Conservation (phyloP, 2,797 vertebrate genomes). For the Chiroxiphia lanceolata region DNA sequence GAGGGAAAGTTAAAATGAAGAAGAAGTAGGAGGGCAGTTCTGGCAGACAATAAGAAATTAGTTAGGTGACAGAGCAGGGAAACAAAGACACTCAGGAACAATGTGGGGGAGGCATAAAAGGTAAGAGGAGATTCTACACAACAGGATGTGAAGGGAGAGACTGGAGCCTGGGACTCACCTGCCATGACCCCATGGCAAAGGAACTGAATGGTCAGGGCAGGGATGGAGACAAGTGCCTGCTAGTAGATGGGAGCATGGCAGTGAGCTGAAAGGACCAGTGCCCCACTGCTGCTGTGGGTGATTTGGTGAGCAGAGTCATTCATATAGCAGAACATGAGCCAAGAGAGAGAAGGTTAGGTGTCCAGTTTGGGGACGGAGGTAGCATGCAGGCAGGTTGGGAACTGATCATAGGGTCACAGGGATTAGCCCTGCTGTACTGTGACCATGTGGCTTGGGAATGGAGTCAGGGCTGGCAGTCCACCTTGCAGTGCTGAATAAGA, state of each 20-base stretch:
- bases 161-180: not conserved
- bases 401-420: not conserved
- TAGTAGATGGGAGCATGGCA: not conserved
- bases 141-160: not conserved
- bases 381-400: not conserved
- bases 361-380: not conserved
- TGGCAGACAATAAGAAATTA: not conserved
- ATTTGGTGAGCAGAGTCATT: not conserved
- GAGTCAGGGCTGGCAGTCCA: not conserved
- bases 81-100: not conserved
- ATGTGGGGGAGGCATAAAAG: accelerated
- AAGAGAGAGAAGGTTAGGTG: not conserved
- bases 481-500: not conserved
- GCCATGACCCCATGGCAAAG: accelerated
- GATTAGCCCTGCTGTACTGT: not conserved
- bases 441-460: not conserved
- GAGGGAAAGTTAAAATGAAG: not conserved
- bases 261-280: not conserved
- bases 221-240: accelerated
- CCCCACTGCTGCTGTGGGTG: accelerated
- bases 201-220: not conserved
- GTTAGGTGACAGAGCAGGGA: not conserved
- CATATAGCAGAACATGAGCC: not conserved
- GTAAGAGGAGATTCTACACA: accelerated
- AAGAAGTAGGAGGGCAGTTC: not conserved